Evolutionary conservation across 2,797 vertebrate species (phyloP), one percentile per base, ranked within the genome.

Genomic region (Trichosurus vulpecula): DNA sequence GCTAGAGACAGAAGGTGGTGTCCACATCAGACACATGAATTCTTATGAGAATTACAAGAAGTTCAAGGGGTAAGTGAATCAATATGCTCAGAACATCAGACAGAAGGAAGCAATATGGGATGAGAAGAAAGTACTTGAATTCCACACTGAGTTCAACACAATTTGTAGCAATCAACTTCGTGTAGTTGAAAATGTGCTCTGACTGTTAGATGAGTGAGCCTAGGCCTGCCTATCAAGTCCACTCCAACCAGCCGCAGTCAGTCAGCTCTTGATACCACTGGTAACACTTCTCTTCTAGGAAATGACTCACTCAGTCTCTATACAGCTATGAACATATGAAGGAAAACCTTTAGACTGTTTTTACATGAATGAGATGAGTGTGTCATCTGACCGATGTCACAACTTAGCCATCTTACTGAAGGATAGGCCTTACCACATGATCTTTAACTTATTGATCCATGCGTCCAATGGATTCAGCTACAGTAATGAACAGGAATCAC

Each of bases 391-490:
- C 16, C 16, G n/a, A 74, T 74, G 35, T 12, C 29, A 30, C 29
- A 57, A 29, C 56, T 61, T 31, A 35, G 30, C 16, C n/a, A 74
- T 22, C 6, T 47, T 81, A 47, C 30, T 81, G n/a, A 81, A 81
- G n/a, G 66, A 81, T 25, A 47, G 22, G 19, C 66, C n/a, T 47
- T 41, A 25, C 66, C 9, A 25, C 22, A 47, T 53, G 25, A 92
- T 16, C 47, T 96, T 90, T 90, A 93, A 11, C 27, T 93, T 91
- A 11, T 93, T 90, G 52, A 54, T 47, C 54, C 35, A n/a, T 35
- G 90, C 90, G 57, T 55, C 29, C 52, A 25, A 6, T 87, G 51
- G 54, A 93, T 93, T 95, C 89, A 0, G 22, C 51, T 53, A 93
- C 54, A 41, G 31, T 29, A 30, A 52, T 93, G 89, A 66, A 52